These are phyloP conservation scores for Strix aluco DNA, from an alignment of 2,113 vertebrate genomes.

Conservation along the genomic window DNA sequence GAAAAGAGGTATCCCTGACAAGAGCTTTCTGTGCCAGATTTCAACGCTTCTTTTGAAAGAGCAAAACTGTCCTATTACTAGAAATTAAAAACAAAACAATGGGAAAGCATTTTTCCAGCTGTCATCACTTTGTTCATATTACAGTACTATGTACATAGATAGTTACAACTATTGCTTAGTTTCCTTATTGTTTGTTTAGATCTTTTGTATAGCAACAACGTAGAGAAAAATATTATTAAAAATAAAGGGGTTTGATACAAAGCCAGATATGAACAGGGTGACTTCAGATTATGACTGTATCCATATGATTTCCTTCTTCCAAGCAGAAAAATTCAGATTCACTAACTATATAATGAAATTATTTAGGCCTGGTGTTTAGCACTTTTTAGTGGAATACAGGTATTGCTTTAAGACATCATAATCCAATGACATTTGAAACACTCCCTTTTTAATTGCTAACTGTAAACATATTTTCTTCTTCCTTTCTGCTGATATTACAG, in stretches of 20 bases:
- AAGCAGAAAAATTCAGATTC: not conserved
- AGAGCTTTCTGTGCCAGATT: not conserved
- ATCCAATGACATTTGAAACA: not conserved
- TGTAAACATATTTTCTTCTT: not conserved
- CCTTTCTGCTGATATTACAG: not conserved
- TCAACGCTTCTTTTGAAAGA: not conserved
- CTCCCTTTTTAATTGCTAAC: not conserved
- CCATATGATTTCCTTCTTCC: not conserved
- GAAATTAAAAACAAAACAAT: not conserved
- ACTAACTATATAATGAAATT: not conserved
- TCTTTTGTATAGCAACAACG: slow-evolving; percentile 21
- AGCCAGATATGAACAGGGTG: not conserved
- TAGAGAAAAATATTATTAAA: not conserved
- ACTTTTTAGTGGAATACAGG: not conserved
- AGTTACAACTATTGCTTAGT: slow-evolving; percentile 39
- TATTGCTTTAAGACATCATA: not conserved
- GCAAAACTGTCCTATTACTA: not conserved
- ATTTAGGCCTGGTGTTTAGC: not conserved
- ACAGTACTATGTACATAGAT: not conserved
- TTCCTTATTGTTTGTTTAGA: slow-evolving; percentile 41
- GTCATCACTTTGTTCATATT: slow-evolving; percentile 28
- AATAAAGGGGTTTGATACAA: not conserved
- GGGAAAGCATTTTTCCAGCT: slow-evolving; percentile 28
- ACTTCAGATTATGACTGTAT: not conserved
- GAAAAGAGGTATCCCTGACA: not conserved